These are phyloP conservation scores for Amblyraja radiata DNA, from an alignment of 2,797 vertebrate species.

Conservation along the genomic window DNA sequence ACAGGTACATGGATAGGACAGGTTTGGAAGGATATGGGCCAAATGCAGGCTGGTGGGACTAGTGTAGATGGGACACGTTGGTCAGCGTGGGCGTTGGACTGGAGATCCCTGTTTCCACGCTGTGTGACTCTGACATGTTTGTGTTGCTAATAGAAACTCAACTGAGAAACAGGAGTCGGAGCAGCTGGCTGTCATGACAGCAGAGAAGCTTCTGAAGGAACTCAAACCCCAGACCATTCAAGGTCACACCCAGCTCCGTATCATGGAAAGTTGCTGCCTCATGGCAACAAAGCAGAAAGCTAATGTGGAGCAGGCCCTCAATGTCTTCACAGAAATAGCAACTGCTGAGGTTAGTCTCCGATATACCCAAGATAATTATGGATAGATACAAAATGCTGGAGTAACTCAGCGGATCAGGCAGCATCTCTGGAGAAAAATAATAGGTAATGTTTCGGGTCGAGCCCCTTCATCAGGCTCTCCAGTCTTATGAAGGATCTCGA, in stretches of 20 bases:
- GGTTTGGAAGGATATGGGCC: too few species aligned
- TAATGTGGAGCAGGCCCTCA: conserved; percentile 81
- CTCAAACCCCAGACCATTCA: conserved; percentile 83
- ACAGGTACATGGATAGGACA: too few species aligned
- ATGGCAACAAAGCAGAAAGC: conserved; percentile 89
- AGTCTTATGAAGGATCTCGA: too few species aligned
- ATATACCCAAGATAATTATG: neutral
- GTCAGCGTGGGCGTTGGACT: too few species aligned
- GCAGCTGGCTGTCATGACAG: conserved; percentile 85
- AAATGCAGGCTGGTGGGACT: too few species aligned
- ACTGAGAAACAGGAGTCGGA: conserved; percentile 92
- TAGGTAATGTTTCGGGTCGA: too few species aligned
- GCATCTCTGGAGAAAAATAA: too few species aligned
- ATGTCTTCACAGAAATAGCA: conserved; percentile 81
- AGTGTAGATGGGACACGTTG: too few species aligned
- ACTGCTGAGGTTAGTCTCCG: conserved; percentile 72
- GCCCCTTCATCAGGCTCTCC: too few species aligned
- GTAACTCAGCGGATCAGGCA: too few species aligned
- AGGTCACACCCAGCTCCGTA: conserved; percentile 76
- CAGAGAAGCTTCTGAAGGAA: conserved; percentile 91
- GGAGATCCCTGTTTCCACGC: too few species aligned
- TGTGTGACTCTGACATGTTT: neutral
- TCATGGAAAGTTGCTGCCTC: conserved; percentile 89
- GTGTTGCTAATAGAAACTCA: conserved; percentile 65
- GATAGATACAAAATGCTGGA: too few species aligned